Evolutionary conservation across 2,888 invertebrate genomes (phyloP), one percentile per base, ranked within the genome.

Genomic region (Himalopsyche tibetana): DNA sequence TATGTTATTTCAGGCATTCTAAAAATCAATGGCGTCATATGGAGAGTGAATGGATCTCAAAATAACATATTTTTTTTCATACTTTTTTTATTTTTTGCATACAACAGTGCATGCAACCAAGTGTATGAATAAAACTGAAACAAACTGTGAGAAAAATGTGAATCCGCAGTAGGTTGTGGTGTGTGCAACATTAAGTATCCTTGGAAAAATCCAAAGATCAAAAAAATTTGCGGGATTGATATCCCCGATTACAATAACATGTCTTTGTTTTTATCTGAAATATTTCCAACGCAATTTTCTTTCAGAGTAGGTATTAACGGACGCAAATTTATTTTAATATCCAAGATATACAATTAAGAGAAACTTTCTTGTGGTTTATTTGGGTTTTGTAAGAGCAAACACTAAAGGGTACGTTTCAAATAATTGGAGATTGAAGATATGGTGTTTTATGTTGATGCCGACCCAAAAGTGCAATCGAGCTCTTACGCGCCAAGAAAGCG

Each of bases 371-470:
- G 36, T 12, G 5, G 38, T 38, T 38, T 36, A 38, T 74, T 74
- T 74, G 38, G 38, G 15, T 36, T 74, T 36, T 38, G 74, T 38
- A 12, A 15, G 36, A 38, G 8, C 12, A 38, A 74, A 38, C 74
- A 74, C 12, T 74, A 38, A 69, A 38, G 15, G 38, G 74, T 38
- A 74, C 36, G 74, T 74, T 74, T 74, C 36, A 5, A 74, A 74
- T 74, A 74, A 74, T 74, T 74, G 74, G 74, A 74, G 74, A 74
- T 74, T 38, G 74, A 19, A 74, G 74, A 74, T 74, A 74, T 15
- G 74, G 36, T 74, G 74, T 74, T 36, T 74, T 74, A 74, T 74
- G 74, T 36, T 28, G 74, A 36, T 74, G 2, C 5, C 19, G 4
- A 38, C 74, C 36, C 36, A 74, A 36, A 36, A 36, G 15, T 15